phyloP scores from a whole-genome alignment of 2,113 vertebrate species.

The Pyxicephalus adspersus region DNA sequence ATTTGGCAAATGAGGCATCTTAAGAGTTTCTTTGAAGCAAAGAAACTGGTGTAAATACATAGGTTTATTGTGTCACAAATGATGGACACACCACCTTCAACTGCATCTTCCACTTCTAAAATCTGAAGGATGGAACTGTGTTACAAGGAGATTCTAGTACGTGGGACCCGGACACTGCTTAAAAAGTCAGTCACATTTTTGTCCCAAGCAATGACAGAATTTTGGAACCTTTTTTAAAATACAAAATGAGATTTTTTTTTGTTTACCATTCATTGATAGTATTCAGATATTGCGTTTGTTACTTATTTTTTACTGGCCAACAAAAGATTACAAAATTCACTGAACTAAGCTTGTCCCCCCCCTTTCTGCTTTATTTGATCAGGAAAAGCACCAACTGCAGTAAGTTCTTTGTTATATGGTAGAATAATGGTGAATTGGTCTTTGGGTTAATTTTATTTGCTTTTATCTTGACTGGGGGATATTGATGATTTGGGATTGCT shows the following conservation, averaged over 20 bases:
- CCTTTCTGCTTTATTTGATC: background rate
- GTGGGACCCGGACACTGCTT: slow-evolving; percentile 20
- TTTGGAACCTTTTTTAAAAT: slow-evolving; percentile 41
- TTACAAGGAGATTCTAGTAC: slow-evolving; percentile 11
- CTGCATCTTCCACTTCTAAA: slow-evolving; percentile 28
- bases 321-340: background rate
- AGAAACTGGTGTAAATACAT: slow-evolving; percentile 84
- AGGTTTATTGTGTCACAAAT: slow-evolving; percentile 27
- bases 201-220: slow-evolving; percentile 4
- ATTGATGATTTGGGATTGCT: slow-evolving; percentile 10
- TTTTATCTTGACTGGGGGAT: slow-evolving; percentile 16
- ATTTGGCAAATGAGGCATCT: slow-evolving; percentile 94
- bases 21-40: slow-evolving; percentile 93
- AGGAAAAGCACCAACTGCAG: background rate
- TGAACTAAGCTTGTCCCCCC: background rate
- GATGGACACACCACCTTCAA: slow-evolving; percentile 8
- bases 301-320: background rate
- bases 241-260: slow-evolving; percentile 36
- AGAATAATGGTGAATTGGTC: slow-evolving; percentile 5
- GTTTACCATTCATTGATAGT: background rate
- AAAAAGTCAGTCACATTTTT: background rate
- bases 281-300: background rate
- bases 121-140: slow-evolving; percentile 20
- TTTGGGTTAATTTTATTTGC: slow-evolving; percentile 39
- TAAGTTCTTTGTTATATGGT: background rate